Percentiles rank a stretch among this genome's conserved stretches.
Evolutionary conservation across 2,888 invertebrate genomes (phyloP).

Genomic region (Gastracanthus pulcherrimus): DNA sequence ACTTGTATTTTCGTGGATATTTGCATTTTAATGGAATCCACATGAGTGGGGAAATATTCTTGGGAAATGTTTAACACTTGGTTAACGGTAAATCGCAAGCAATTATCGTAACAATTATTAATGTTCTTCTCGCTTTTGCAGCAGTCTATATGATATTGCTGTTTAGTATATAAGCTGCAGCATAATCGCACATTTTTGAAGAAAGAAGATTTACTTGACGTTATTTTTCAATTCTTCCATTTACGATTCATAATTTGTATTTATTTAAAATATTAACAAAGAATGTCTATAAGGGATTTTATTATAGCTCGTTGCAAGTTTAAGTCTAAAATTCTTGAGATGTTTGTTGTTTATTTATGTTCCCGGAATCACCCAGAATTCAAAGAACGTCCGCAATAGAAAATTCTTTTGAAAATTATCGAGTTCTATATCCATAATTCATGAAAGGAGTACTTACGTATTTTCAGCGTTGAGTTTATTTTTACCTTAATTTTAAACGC

Average conservation of each 20-base stretch:
- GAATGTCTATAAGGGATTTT: no score
- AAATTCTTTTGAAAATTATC: conserved; percentile 1
- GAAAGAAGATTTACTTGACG: background rate
- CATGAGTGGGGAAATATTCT: background rate
- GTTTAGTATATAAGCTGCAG: no score
- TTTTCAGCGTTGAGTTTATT: background rate
- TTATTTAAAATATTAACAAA: background rate
- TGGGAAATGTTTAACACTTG: no score
- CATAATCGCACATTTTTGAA: no score
- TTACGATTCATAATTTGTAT: no score
- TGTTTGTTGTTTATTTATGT: background rate
- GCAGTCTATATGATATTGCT: no score
- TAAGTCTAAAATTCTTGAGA: no score
- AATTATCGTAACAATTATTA: background rate
- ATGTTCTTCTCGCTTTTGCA: background rate
- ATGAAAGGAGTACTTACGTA: background rate
- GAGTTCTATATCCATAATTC: background rate
- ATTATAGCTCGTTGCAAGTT: no score
- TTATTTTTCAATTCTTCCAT: background rate
- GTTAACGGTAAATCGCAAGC: background rate
- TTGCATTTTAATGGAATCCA: background rate
- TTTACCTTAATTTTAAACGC: background rate
- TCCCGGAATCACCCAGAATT: background rate
- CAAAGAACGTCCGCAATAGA: background rate
- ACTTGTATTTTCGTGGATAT: background rate